These are phyloP conservation scores for Ursus arctos DNA, from an alignment of 2,113 vertebrate species.

Conservation along the genomic window DNA sequence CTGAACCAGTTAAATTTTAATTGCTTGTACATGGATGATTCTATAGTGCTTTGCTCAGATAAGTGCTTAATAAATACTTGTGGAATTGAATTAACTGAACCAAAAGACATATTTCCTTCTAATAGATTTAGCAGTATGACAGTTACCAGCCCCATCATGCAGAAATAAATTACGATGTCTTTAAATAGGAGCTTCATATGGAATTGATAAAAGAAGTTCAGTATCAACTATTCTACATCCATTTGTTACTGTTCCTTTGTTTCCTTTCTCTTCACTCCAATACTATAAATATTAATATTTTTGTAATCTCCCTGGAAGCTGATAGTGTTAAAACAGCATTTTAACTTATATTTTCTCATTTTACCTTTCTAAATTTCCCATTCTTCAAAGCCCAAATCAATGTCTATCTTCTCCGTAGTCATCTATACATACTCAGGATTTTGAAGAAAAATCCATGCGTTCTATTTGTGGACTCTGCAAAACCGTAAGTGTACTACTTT, in stretches of 20 bases:
- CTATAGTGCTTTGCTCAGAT: conserved; percentile 79
- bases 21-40: conserved; percentile 81
- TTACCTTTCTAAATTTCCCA: not conserved
- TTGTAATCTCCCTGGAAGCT: conserved; percentile 21
- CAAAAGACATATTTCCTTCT: conserved; percentile 76
- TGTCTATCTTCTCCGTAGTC: not conserved
- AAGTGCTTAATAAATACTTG: conserved; percentile 82
- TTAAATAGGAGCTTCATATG: conserved; percentile 64
- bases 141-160: conserved; percentile 58
- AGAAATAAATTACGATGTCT: conserved; percentile 54
- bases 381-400: conserved; percentile 25
- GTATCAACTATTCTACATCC: not conserved
- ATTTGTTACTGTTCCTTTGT: not conserved
- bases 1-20: conserved; percentile 79
- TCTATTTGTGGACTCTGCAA: not conserved
- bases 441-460: not conserved
- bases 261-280: not conserved
- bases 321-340: not conserved
- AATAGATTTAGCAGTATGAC: conserved; percentile 71
- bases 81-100: conserved; percentile 81
- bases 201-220: conserved; percentile 51
- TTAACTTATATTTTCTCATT: not conserved
- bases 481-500: not conserved
- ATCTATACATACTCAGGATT: not conserved
- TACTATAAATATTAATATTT: conserved; percentile 22